Percentiles rank a stretch among this genome's conserved stretches.
Conservation (phyloP, 2,797 vertebrate genomes). For the Aplochiton taeniatus region DNA sequence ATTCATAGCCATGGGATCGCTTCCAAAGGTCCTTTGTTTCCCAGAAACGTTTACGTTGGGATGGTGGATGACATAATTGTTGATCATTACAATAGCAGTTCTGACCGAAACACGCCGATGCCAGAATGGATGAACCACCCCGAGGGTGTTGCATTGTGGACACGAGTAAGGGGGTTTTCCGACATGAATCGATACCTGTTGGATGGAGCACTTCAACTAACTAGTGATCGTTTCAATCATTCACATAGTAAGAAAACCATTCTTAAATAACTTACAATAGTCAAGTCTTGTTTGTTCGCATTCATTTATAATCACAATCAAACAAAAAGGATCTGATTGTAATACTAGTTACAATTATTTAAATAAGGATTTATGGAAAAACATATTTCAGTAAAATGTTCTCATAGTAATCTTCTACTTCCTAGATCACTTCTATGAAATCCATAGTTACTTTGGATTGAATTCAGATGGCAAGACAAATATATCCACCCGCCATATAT, state of each 20-base stretch:
- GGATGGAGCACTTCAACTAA: conserved; percentile 14
- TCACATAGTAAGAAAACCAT: conserved; percentile 3
- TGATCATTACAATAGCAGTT: conserved; percentile 14
- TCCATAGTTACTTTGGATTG: conserved; percentile 20
- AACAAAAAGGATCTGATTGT: not conserved
- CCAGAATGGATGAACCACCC: conserved; percentile 22
- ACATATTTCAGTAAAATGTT: no score
- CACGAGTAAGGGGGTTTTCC: conserved; percentile 1
- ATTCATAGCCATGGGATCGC: conserved; percentile 18
- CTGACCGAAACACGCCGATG: not conserved
- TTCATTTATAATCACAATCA: not conserved
- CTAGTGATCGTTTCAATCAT: conserved; percentile 19
- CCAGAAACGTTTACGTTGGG: conserved; percentile 14
- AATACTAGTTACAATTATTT: not conserved
- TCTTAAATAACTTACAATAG: not conserved
- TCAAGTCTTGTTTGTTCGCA: not conserved
- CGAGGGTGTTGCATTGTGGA: conserved; percentile 20
- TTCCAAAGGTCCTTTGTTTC: conserved; percentile 8
- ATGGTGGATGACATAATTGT: conserved; percentile 21
- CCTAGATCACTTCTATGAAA: conserved; percentile 25
- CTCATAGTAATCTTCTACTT: no score
- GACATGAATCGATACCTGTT: conserved; percentile 17
- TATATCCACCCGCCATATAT: conserved; percentile 23
- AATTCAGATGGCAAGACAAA: conserved; percentile 16
- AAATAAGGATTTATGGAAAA: no score